Evolutionary conservation across 2,888 invertebrate genomes (phyloP).

Genomic region (Branchipolynoe longqiensis): DNA sequence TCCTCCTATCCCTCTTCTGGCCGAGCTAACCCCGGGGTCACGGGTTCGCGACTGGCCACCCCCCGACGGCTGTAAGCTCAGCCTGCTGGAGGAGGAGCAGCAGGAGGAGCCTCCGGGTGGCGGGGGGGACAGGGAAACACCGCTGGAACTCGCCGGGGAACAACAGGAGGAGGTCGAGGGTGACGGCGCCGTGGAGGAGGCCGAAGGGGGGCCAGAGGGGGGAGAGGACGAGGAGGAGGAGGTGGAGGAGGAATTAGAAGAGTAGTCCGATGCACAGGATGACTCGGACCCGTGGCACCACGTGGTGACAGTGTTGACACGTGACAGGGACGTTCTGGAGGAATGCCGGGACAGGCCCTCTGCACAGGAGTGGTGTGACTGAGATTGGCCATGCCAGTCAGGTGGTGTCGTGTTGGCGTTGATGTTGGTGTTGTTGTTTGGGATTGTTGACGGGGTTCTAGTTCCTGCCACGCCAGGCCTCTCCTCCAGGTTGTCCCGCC

Average conservation of each 20-base stretch:
- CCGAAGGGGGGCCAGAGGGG: too few relatives aligned
- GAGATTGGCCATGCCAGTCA: too few relatives aligned
- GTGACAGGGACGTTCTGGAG: neutral
- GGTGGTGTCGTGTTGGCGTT: too few relatives aligned
- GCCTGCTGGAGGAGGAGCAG: neutral
- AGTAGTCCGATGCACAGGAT: neutral
- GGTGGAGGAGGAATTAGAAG: conserved; percentile 13
- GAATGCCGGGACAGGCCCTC: neutral
- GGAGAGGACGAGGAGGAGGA: conserved; percentile 29
- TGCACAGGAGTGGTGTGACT: too few relatives aligned
- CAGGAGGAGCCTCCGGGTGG: neutral
- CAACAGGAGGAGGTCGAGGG: neutral
- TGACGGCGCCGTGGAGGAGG: conserved; percentile 3
- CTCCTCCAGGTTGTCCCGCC: too few relatives aligned
- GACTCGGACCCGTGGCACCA: neutral
- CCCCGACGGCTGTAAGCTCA: too few relatives aligned
- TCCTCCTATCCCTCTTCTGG: too few relatives aligned
- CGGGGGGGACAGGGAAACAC: conserved; percentile 27
- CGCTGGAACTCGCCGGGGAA: conserved; percentile 32
- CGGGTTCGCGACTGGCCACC: too few relatives aligned
- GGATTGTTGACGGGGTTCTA: too few relatives aligned
- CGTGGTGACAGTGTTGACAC: neutral
- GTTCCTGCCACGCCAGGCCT: too few relatives aligned
- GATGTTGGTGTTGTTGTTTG: too few relatives aligned
- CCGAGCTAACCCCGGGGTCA: too few relatives aligned